phyloP scores from a whole-genome alignment of 2,888 invertebrate genomes.

The Ophonus ardosiacus region DNA sequence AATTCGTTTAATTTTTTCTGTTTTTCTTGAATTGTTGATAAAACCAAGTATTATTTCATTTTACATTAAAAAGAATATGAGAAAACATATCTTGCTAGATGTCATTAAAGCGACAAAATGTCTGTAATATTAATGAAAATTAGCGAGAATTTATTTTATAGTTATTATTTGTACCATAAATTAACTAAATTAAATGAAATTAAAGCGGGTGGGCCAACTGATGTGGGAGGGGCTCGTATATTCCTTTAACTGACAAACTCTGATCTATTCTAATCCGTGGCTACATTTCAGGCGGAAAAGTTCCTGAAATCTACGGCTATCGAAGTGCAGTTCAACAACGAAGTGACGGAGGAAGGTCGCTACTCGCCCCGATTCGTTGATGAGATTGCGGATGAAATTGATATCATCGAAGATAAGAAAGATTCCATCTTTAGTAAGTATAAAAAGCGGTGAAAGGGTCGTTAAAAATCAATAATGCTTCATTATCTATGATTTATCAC shows the following conservation, averaged over 20 bases:
- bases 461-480: conserved; percentile 29
- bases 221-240: too few species aligned
- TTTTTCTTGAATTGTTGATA: too few species aligned
- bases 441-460: conserved; percentile 13
- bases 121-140: too few species aligned
- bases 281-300: conserved; percentile 75
- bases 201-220: too few species aligned
- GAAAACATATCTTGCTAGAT: too few species aligned
- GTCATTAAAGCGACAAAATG: too few species aligned
- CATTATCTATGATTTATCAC: conserved; percentile 52
- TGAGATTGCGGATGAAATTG: conserved; percentile 90
- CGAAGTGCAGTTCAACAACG: conserved; percentile 85
- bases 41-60: too few species aligned
- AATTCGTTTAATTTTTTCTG: too few species aligned
- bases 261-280: not conserved
- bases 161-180: too few species aligned
- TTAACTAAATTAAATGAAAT: too few species aligned
- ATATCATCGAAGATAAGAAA: conserved; percentile 89
- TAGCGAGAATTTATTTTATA: too few species aligned
- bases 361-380: conserved; percentile 90
- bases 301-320: conserved; percentile 88
- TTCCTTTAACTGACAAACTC: not conserved
- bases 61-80: too few species aligned
- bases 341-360: conserved; percentile 85
- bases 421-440: conserved; percentile 88